Evolutionary conservation across 2,797 vertebrate species (phyloP), one percentile per base, ranked within the genome.

Genomic region (Smutsia temminckii): DNA sequence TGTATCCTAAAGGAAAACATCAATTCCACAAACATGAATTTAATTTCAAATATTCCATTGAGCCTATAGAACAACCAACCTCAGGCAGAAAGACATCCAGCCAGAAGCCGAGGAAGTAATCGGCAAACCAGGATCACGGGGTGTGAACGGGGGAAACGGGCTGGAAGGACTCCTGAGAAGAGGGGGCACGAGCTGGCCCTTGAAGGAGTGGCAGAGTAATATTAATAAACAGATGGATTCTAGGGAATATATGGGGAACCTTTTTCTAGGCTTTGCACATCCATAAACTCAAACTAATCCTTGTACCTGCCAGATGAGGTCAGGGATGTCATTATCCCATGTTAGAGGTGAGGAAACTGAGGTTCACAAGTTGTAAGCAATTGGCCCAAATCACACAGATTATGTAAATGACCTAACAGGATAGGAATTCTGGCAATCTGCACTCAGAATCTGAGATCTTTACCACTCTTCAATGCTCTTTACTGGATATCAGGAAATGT

Each of bases 11-110:
- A 93, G 63, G 5, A 95, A 42, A 88, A 59, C 25, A 17, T 29
- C 34, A 63, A 53, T 59, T 75, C 53, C 46, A 61, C 40, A 86
- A 79, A 37, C 49, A 27, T 25, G 32, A 14, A 34, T 84, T 95
- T 84, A 66, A 92, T 89, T 91, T 64, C 55, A 93, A 89, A 88
- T 89, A 68, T 55, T 83, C 20, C n/a, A 9, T 2, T 37, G 61
- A 27, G 14, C 40, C 37, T 75, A 13, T 7, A 46, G 32, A 37
- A 51, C 68, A 66, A 66, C 61, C 1, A 69, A 63, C 20, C 6
- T 42, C 11, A 59, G 11, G 14, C 23, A 32, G 5, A 93, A 53
- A 92, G 69, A 68, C 37, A 46, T 13, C 14, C 14, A 37, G 23
- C 57, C 57, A 42, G 68, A 55, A 61, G 23, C 23, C 55, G 17